Evolutionary conservation across 2,113 vertebrate species (phyloP).

Genomic region (Megaleporinus macrocephalus): DNA sequence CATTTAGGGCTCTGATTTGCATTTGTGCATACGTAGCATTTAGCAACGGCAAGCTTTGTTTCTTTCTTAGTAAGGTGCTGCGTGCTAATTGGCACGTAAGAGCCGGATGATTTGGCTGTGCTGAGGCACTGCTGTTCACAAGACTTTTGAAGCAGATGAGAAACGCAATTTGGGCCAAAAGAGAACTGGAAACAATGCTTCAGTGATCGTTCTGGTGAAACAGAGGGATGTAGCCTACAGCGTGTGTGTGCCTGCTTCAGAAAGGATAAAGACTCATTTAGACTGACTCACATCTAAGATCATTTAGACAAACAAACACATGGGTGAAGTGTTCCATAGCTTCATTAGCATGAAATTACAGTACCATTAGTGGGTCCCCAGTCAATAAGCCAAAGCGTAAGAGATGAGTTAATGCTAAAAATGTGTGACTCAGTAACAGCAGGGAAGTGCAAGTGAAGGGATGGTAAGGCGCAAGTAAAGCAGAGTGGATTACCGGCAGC

Average conservation of each 20-base stretch:
- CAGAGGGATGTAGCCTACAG: slow-evolving; percentile 1
- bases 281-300: slow-evolving; percentile 47
- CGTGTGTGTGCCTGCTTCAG: slow-evolving; percentile 10
- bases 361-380: slow-evolving; percentile 43
- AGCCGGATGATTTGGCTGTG: background rate
- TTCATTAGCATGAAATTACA: slow-evolving; percentile 56
- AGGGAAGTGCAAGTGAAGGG: slow-evolving; percentile 18
- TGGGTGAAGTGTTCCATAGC: slow-evolving; percentile 41
- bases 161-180: slow-evolving; percentile 7
- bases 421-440: slow-evolving; percentile 8
- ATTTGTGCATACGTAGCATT: slow-evolving; percentile 46
- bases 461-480: background rate
- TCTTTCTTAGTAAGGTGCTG: background rate
- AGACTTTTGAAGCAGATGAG: background rate
- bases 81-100: background rate
- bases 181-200: slow-evolving; percentile 13
- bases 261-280: slow-evolving; percentile 35
- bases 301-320: slow-evolving; percentile 55
- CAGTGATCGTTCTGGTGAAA: background rate
- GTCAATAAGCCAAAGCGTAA: slow-evolving; percentile 40
- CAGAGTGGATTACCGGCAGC: slow-evolving; percentile 69
- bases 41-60: slow-evolving; percentile 13
- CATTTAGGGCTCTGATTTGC: slow-evolving; percentile 42
- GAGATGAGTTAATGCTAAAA: slow-evolving; percentile 22
- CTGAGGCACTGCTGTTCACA: background rate